These are phyloP conservation scores for Phrynocephalus forsythii DNA, from an alignment of 2,797 vertebrate genomes.

Conservation along the genomic window DNA sequence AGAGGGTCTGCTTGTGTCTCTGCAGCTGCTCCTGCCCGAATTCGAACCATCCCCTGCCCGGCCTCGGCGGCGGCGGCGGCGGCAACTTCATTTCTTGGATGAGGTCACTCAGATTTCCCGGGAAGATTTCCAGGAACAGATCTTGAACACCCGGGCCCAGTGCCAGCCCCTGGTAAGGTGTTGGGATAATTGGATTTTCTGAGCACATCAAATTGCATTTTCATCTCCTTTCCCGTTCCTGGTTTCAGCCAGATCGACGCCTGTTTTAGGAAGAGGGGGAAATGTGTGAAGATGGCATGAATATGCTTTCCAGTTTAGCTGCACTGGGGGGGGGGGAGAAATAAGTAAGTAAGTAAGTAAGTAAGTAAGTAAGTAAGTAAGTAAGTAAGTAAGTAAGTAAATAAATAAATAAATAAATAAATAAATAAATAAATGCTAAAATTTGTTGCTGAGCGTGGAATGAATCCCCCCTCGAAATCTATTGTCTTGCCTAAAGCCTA, in stretches of 20 bases:
- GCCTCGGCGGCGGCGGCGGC: constrained; percentile 63
- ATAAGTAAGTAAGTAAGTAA: too few species aligned
- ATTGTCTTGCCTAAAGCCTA: too few species aligned
- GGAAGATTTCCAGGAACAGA: constrained; percentile 77
- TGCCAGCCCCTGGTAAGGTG: constrained; percentile 69
- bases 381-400: too few species aligned
- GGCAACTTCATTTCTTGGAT: constrained; percentile 81
- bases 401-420: too few species aligned
- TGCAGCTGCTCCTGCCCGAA: background rate
- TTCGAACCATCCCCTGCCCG: constrained; percentile 16
- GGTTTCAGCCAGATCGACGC: background rate
- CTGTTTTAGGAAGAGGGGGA: too few species aligned
- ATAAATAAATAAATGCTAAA: background rate
- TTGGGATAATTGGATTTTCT: too few species aligned
- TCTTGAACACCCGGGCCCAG: constrained; percentile 69
- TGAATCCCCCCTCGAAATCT: too few species aligned
- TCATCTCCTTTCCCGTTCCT: too few species aligned
- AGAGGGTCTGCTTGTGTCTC: rapidly evolving
- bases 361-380: too few species aligned
- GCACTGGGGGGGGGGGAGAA: too few species aligned
- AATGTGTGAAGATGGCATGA: background rate
- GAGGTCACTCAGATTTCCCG: constrained; percentile 81
- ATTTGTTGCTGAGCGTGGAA: background rate
- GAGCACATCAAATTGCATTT: too few species aligned
- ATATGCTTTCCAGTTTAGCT: background rate